These are phyloP conservation scores for Stenchaetothrips biformis DNA, from an alignment of 2,888 invertebrate species.

Conservation along the genomic window DNA sequence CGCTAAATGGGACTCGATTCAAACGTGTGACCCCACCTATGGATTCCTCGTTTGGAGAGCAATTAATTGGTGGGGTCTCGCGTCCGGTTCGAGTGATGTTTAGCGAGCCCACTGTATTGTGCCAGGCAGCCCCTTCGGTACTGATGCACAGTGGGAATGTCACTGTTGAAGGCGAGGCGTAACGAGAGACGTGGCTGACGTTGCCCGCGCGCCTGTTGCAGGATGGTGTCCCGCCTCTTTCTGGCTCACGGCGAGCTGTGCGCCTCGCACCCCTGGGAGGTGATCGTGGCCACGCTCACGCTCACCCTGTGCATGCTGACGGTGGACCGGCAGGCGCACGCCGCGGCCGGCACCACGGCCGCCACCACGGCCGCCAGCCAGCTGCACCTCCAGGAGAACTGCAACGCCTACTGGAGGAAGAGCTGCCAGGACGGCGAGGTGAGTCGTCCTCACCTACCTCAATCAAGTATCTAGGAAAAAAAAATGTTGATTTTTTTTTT, in stretches of 20 bases:
- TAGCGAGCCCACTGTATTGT: no score
- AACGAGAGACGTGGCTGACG: no score
- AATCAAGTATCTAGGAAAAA: no score
- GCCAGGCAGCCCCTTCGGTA: neutral
- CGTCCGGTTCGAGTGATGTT: no score
- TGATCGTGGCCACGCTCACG: conserved; percentile 82
- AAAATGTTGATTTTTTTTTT: no score
- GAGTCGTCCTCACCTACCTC: neutral
- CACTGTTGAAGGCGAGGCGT: no score
- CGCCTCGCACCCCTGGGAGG: conserved; percentile 91
- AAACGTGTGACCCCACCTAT: no score
- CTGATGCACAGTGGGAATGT: neutral
- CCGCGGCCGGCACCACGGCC: conserved; percentile 30
- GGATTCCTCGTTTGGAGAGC: no score
- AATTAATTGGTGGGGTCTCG: no score
- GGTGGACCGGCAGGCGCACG: conserved; percentile 53
- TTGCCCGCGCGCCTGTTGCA: no score
- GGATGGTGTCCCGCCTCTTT: conserved; percentile 64
- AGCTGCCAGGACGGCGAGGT: conserved; percentile 30
- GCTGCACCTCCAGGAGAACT: conserved; percentile 33
- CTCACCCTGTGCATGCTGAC: conserved; percentile 75
- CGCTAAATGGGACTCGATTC: no score
- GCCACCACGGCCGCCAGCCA: conserved; percentile 30
- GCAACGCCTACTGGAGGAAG: neutral
- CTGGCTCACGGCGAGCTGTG: conserved; percentile 84